Conservation (phyloP, 2,888 invertebrate genomes). For the Heliconius aoede region DNA sequence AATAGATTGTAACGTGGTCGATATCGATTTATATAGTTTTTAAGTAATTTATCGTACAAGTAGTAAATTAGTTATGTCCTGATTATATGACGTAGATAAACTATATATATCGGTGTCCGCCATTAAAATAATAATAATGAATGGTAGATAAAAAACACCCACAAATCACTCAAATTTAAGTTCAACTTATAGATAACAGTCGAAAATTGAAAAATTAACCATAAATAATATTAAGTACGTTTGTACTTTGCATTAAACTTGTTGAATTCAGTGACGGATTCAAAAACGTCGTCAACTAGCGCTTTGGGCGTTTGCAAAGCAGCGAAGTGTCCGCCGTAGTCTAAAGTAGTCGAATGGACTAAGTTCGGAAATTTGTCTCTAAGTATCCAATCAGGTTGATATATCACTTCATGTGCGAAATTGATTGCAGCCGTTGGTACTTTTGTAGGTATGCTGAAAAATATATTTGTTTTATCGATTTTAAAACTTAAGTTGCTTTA, state of each 20-base stretch:
- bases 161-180: slow-evolving; percentile 8
- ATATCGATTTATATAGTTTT: slow-evolving; percentile 9
- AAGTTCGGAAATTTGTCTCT: slow-evolving; percentile 86
- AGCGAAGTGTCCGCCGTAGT: slow-evolving; percentile 93
- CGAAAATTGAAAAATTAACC: slow-evolving; percentile 5
- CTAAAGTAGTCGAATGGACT: slow-evolving; percentile 85
- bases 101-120: not conserved
- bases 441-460: slow-evolving; percentile 85
- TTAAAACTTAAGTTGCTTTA: not conserved
- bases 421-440: slow-evolving; percentile 89
- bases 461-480: not conserved
- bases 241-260: slow-evolving; percentile 53
- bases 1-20: not conserved
- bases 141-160: not conserved
- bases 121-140: not conserved
- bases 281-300: slow-evolving; percentile 85
- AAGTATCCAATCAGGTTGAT: slow-evolving; percentile 85
- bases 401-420: slow-evolving; percentile 88
- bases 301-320: slow-evolving; percentile 90
- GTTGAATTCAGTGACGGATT: slow-evolving; percentile 59
- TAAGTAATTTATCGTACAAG: slow-evolving; percentile 10
- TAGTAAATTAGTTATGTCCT: not conserved
- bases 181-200: slow-evolving; percentile 30
- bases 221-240: slow-evolving; percentile 18
- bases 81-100: slow-evolving; percentile 3